Base-by-base conservation (phyloP, 2,888 invertebrate genomes). In the Agrotis ipsilon region DNA sequence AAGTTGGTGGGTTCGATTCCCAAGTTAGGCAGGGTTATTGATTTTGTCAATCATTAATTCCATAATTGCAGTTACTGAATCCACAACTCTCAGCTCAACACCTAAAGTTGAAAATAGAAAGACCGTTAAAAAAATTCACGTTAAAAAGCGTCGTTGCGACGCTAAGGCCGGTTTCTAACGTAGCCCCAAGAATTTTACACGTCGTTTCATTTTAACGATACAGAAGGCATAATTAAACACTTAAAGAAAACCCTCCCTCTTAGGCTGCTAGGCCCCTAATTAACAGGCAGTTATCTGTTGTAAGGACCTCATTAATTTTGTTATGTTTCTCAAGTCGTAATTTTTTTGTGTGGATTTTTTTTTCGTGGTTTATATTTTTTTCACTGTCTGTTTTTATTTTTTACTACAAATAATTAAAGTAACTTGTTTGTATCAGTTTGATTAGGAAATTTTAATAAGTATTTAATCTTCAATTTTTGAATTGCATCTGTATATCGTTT, bases 151-250 rank as follows among this genome's bases (percentile, higher is more conserved):
- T 5, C 27, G 0, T 11, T 27, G 11, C 5, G 21, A 51, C 21
- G 19, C 11, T 49, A 21, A 2, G 51, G 21, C 14, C 32, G 9
- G 11, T 7, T 48, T 67, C 13, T 14, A 48, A 59, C 32, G 24
- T 59, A 11, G 43, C 46, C 19, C 62, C 4, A 62, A 57, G 27
- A 48, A 81, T 76, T 76, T 71, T 49, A 45, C 61, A 77, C 63
- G 52, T 68, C 64, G 46, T 78, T 77, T 24, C 64, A 61, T 72
- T 72, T 72, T 75, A 59, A 75, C 58, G 76, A 72, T 65, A 77
- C 62, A 79, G 51, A 79, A 62, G 59, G 55, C 58, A 77, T 79
- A 81, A 78, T 81, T 77, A 79, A 72, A 81, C 82, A 64, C 65
- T 81, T 60, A 55, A 72, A 82, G 67, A 78, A 79, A 81, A 67